Base-by-base conservation (phyloP, 2,888 invertebrate genomes). In the Machimus atricapillus region DNA sequence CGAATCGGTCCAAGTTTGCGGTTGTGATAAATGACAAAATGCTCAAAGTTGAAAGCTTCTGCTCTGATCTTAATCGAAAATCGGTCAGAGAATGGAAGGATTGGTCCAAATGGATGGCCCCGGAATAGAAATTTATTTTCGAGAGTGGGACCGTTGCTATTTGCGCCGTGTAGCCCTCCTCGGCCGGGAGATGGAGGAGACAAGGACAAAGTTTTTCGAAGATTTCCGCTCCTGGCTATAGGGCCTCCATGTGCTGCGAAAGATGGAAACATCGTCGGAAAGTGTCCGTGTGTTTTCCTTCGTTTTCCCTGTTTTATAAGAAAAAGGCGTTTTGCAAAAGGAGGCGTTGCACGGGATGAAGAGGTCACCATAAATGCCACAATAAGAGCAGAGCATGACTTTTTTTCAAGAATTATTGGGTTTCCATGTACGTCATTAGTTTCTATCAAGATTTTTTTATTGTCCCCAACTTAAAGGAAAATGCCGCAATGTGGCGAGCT, bases 1-100 rank as follows among this genome's bases (percentile, higher is more conserved):
- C 40, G 78, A 40, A 78, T 31, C 43, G 7, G 73, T 73, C 40
- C 73, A 73, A 73, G 40, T 83, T 83, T 83, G 83, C 83, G 83
- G 83, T 83, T 73, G 83, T 83, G 83, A 83, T 83, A 83, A 83
- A 83, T 83, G 83, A 83, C 83, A 73, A 83, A 83, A 66, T 83
- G 83, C 31, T 83, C 83, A 83, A 43, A 83, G 73, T 73, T 83
- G 83, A 83, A 83, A 83, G 83, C 83, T 83, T 73, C 83, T 83
- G 66, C 83, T 83, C 58, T 40, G 83, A 83, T 83, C 83, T 83
- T 83, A 83, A 83, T 83, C 83, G 83, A 83, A 83, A 83, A 83
- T 73, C 83, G 83, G 83, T 83, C 83, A 83, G 83, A 43, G 83
- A 83, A 83, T 83, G 83, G 73, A 83, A 83, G 37, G 83, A 73